Percentiles rank a stretch among this genome's conserved stretches.
These are phyloP conservation scores for Caenorhabditis becei DNA, from an alignment of 2,888 invertebrate genomes.

Conservation along the genomic window DNA sequence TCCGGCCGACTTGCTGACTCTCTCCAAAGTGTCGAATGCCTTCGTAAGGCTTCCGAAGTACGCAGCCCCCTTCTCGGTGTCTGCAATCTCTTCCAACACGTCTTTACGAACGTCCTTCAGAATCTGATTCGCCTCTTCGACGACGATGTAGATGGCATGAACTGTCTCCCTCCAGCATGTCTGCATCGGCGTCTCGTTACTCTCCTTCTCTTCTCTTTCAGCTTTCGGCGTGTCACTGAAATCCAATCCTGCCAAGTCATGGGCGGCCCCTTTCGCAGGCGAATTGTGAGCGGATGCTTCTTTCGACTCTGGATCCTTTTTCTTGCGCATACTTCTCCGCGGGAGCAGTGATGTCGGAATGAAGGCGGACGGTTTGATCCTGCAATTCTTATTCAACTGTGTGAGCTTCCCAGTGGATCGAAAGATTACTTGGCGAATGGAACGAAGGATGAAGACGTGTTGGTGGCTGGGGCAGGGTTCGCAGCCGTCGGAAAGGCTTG, in stretches of 20 bases:
- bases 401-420: too few relatives aligned
- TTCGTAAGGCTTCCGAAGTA: slow-evolving; percentile 47
- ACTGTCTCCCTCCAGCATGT: slow-evolving; percentile 59
- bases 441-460: slow-evolving; percentile 43
- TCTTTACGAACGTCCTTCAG: slow-evolving; percentile 47
- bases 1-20: slow-evolving; percentile 59
- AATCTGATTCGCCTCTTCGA: slow-evolving; percentile 63
- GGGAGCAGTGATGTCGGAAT: slow-evolving; percentile 65
- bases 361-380: slow-evolving; percentile 64
- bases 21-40: slow-evolving; percentile 52
- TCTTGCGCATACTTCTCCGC: slow-evolving; percentile 50
- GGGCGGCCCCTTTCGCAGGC: slow-evolving; percentile 45
- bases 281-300: slow-evolving; percentile 49
- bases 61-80: slow-evolving; percentile 67
- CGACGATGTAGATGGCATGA: slow-evolving; percentile 53
- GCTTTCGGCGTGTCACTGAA: slow-evolving; percentile 19
- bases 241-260: slow-evolving; percentile 47
- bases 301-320: slow-evolving; percentile 59
- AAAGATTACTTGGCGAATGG: slow-evolving; percentile 45
- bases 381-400: slow-evolving; percentile 37
- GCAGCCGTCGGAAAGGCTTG: slow-evolving; percentile 55
- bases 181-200: slow-evolving; percentile 20
- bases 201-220: slow-evolving; percentile 21
- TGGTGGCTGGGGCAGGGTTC: slow-evolving; percentile 22
- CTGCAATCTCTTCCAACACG: slow-evolving; percentile 62